phyloP scores from a whole-genome alignment of 2,797 vertebrate species.

The Toxotes lorentzi region DNA sequence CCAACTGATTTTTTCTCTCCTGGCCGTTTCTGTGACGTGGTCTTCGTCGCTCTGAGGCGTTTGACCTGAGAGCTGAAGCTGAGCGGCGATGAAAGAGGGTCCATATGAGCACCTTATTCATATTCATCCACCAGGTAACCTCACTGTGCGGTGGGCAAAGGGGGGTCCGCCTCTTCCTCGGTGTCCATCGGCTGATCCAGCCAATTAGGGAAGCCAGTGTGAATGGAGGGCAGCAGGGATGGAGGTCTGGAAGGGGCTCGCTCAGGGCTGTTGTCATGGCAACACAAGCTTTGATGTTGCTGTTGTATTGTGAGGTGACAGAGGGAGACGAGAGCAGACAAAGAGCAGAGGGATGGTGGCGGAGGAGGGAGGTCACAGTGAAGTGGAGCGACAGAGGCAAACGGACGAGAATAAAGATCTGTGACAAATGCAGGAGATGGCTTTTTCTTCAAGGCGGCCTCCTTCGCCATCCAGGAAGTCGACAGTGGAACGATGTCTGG shows the following conservation, averaged over 20 bases:
- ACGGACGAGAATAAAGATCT: constrained; percentile 2
- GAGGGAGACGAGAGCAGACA: constrained; percentile 9
- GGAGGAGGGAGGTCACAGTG: constrained; percentile 7
- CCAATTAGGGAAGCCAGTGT: constrained; percentile 57
- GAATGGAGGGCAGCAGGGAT: neutral
- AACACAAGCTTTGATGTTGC: constrained; percentile 57
- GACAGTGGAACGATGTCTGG: constrained; percentile 43
- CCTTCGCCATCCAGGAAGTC: constrained; percentile 24
- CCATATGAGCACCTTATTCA: constrained; percentile 28
- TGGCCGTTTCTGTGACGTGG: neutral
- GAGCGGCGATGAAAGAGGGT: constrained; percentile 43
- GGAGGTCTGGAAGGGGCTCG: constrained; percentile 36
- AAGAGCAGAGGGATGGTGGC: constrained; percentile 1
- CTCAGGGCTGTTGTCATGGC: constrained; percentile 47
- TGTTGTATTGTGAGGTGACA: constrained; percentile 24
- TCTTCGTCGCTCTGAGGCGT: constrained; percentile 28
- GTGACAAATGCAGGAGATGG: constrained; percentile 2
- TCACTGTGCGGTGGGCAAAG: constrained; percentile 5
- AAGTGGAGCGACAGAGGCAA: constrained; percentile 18
- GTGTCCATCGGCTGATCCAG: constrained; percentile 34
- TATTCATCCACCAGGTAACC: constrained; percentile 46
- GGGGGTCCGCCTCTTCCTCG: constrained; percentile 13
- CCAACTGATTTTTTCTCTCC: neutral
- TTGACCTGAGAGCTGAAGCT: constrained; percentile 13
- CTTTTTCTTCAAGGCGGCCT: neutral